A percentile compares a stretch with the other conserved stretches of the same genome.
Evolutionary conservation across 2,113 vertebrate species (phyloP).

Genomic region (Sylvilagus bachmani): DNA sequence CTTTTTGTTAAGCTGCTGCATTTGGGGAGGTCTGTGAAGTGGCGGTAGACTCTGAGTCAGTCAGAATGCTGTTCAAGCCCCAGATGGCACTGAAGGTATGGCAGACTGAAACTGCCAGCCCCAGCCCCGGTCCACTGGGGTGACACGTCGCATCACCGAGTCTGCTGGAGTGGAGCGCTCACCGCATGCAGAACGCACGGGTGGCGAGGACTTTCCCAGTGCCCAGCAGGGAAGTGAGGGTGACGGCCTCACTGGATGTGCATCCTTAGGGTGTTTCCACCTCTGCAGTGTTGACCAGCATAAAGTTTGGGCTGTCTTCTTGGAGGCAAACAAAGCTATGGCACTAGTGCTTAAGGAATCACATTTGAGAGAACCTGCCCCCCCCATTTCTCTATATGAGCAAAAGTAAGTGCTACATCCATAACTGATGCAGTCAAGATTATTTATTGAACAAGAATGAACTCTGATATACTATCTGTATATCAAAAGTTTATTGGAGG

Average conservation of each 20-base stretch:
- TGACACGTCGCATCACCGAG: not conserved
- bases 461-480: too few relatives aligned
- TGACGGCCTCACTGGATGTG: not conserved
- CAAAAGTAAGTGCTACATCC: not conserved
- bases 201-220: not conserved
- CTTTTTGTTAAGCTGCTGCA: not conserved
- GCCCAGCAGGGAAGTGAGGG: not conserved
- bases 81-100: not conserved
- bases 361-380: too few relatives aligned
- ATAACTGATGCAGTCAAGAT: not conserved
- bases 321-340: not conserved
- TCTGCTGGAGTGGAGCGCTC: not conserved
- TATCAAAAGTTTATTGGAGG: too few relatives aligned
- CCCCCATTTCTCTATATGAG: slow-evolving; percentile 1
- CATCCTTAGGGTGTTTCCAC: not conserved
- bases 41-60: not conserved
- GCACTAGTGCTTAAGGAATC: too few relatives aligned
- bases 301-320: not conserved
- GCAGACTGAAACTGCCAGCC: not conserved
- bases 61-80: not conserved
- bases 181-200: fast-evolving
- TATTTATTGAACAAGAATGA: slow-evolving; percentile 23
- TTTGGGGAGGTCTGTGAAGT: not conserved
- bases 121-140: not conserved
- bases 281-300: not conserved